Conservation (phyloP, 2,888 invertebrate genomes). For the Athetis lepigone region DNA sequence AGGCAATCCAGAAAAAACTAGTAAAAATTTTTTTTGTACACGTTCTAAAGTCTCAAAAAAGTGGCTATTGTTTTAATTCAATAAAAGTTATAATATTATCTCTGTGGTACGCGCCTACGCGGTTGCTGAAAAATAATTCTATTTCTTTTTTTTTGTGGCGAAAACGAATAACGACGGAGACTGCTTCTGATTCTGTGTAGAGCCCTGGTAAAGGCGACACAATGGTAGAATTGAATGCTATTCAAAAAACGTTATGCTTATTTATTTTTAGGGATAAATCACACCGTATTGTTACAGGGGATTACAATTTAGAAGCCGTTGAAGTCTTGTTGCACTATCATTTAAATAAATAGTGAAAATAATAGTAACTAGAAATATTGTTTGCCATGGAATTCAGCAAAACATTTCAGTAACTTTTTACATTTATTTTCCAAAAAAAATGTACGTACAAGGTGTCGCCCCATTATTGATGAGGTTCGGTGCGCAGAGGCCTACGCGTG, state of each 20-base stretch:
- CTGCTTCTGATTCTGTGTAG: slow-evolving; percentile 25
- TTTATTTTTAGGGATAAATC: slow-evolving; percentile 50
- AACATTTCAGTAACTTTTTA: not conserved
- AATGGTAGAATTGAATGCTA: slow-evolving; percentile 77
- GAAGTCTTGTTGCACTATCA: slow-evolving; percentile 44
- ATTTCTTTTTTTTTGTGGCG: slow-evolving; percentile 21
- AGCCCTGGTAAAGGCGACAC: slow-evolving; percentile 70
- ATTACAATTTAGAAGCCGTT: slow-evolving; percentile 45
- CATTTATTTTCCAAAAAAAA: slow-evolving; percentile 19
- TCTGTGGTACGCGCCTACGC: no score
- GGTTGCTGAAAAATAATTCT: slow-evolving; percentile 18
- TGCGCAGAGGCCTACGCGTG: slow-evolving; percentile 31
- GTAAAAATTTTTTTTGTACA: not conserved
- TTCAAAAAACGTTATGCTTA: slow-evolving; percentile 70
- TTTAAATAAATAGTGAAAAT: slow-evolving; percentile 51
- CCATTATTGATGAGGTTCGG: slow-evolving; percentile 45
- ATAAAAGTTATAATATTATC: no score
- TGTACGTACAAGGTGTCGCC: slow-evolving; percentile 16
- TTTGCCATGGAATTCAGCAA: not conserved
- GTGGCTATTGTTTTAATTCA: not conserved
- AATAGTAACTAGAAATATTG: slow-evolving; percentile 9
- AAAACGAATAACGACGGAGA: slow-evolving; percentile 24
- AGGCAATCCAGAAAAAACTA: no score
- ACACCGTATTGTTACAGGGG: slow-evolving; percentile 52
- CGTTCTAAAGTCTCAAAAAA: not conserved